phyloP scores from a whole-genome alignment of 2,888 invertebrate species.

The Neria commutata region DNA sequence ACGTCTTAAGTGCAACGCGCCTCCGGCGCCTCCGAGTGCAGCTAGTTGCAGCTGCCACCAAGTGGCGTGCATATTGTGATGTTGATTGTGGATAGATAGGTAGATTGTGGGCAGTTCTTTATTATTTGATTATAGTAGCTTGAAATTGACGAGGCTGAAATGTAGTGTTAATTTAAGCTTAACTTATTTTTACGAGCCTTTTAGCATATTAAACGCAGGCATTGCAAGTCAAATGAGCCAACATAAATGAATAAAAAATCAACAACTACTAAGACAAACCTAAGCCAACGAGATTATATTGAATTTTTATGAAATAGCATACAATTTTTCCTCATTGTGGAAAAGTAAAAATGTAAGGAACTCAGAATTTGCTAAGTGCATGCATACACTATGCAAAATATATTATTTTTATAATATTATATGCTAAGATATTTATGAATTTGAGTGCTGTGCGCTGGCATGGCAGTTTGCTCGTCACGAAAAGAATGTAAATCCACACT shows the following conservation, averaged over 20 bases:
- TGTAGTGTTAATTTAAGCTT: slow-evolving; percentile 15
- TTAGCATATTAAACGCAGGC: too few species aligned
- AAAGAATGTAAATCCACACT: too few species aligned
- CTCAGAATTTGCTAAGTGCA: background rate
- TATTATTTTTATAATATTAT: too few species aligned
- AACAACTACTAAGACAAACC: background rate
- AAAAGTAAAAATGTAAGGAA: background rate
- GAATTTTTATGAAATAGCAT: slow-evolving; percentile 8
- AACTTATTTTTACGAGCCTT: slow-evolving; percentile 14
- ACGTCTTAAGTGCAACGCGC: background rate
- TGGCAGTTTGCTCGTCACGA: too few species aligned
- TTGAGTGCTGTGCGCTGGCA: background rate
- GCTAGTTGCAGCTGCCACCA: too few species aligned
- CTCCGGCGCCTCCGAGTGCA: too few species aligned
- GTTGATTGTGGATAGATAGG: background rate
- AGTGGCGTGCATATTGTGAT: too few species aligned
- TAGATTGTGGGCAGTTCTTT: slow-evolving; percentile 1
- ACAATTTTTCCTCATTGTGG: background rate
- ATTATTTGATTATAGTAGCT: too few species aligned
- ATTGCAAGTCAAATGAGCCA: background rate
- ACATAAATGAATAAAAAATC: slow-evolving; percentile 8
- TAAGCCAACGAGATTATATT: slow-evolving; percentile 18
- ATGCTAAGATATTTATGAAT: background rate
- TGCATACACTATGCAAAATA: too few species aligned
- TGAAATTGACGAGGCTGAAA: slow-evolving; percentile 11